Percentiles rank a stretch among this genome's conserved stretches.
phyloP scores from a whole-genome alignment of 2,797 vertebrate species.

The Oreochromis mossambicus region DNA sequence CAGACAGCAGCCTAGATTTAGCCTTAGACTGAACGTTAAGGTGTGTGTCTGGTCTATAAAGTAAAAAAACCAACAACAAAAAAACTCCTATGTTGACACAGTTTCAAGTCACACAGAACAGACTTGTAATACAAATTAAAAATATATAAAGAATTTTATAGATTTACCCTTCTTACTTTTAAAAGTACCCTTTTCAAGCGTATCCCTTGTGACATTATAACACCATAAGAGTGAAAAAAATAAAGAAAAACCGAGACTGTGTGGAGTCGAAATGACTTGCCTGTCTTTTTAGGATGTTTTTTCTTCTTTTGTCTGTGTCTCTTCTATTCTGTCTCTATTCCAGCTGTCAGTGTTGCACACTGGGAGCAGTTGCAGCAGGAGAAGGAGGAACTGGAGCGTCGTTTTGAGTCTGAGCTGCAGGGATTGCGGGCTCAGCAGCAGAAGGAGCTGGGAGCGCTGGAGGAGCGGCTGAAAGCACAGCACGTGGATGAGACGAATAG shows the following conservation, averaged over 20 bases:
- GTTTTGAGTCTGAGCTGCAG: constrained; percentile 82
- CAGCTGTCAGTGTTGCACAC: constrained; percentile 83
- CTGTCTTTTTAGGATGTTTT: not conserved
- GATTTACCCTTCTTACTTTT: not conserved
- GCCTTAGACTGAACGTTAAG: not conserved
- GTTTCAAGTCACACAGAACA: not conserved
- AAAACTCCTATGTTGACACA: not conserved
- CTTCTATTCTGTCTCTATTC: not conserved
- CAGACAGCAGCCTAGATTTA: not conserved
- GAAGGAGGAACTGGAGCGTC: constrained; percentile 87
- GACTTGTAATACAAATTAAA: not conserved
- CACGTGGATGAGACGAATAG: constrained; percentile 67
- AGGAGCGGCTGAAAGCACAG: constrained; percentile 79
- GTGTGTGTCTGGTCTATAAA: not conserved
- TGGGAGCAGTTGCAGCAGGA: constrained; percentile 89
- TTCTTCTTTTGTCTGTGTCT: not conserved
- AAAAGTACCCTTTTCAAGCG: not conserved
- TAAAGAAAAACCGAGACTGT: not conserved
- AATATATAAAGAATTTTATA: not conserved
- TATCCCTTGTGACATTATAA: not conserved
- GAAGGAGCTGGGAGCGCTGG: constrained; percentile 80
- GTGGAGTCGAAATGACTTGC: not conserved
- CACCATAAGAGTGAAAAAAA: not conserved
- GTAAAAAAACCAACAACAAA: not conserved
- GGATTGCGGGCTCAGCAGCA: constrained; percentile 80